Evolutionary conservation across 2,113 vertebrate genomes (phyloP).

Genomic region (Plecturocebus donacophilus): DNA sequence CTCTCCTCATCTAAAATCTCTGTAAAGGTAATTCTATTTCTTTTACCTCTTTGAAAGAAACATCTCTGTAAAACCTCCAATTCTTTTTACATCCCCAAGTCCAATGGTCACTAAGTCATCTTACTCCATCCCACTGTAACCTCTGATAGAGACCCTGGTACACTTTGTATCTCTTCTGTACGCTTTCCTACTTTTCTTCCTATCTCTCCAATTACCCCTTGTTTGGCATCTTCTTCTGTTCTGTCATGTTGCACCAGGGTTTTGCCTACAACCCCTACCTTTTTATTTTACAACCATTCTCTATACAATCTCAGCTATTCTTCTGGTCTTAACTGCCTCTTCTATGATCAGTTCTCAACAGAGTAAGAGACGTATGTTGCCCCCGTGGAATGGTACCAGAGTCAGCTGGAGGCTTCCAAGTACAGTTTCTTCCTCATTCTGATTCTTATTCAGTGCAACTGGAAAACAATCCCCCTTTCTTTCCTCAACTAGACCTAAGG

Average conservation of each 20-base stretch:
- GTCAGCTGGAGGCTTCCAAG: not conserved
- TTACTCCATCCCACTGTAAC: not conserved
- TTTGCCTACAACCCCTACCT: not conserved
- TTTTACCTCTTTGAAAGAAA: not conserved
- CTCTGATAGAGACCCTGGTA: not conserved
- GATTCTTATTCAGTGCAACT: not conserved
- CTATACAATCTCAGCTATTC: not conserved
- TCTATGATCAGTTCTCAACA: not conserved
- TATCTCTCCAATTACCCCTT: not conserved
- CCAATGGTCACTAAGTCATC: not conserved
- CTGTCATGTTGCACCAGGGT: not conserved
- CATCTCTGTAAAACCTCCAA: not conserved
- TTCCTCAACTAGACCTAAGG: not conserved
- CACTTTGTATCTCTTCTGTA: not conserved
- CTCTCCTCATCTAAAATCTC: not conserved
- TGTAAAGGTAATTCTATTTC: not conserved
- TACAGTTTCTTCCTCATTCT: conserved; percentile 16
- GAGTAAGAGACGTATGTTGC: not conserved
- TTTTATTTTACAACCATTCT: not conserved
- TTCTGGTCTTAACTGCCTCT: not conserved
- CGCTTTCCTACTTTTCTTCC: not conserved
- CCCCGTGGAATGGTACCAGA: not conserved
- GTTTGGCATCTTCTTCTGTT: not conserved
- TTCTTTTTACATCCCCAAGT: not conserved
- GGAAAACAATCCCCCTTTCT: not conserved